Evolutionary conservation across 1,140 invertebrate genomes (phyloP), one percentile per base, ranked within the genome.

Genomic region (Hyles vespertilio): DNA sequence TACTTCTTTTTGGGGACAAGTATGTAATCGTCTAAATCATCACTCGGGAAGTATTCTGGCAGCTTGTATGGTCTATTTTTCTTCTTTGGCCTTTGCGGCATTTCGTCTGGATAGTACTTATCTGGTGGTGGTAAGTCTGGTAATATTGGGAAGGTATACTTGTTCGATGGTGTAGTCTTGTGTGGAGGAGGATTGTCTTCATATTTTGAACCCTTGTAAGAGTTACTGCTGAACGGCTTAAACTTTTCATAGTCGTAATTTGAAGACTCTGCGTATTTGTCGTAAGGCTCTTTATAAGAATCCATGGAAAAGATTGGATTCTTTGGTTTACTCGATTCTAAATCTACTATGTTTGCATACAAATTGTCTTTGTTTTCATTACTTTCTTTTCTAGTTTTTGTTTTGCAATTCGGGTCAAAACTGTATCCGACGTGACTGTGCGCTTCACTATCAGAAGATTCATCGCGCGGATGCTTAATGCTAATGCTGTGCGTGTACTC

Each of bases 1-100:
- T 70, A 64, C 61, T 88, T 88, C 63, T 78, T 86, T 56, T 88
- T 88, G 32, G 82, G 85, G 11, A 85, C 83, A 51, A 85, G 67
- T 58, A 84, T 68, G 58, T 84, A 85, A 58, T 88, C 84, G 62
- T 81, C 80, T 36, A 80, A 56, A 52, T 87, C 72, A 34, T 84
- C 81, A 46, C 48, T 63, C 32, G 63, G 48, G 32, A 75, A 73
- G 44, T 72, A 70, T 32, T 68, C 70, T 49, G 54, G 46, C 3
- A 46, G 22, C 9, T 81, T 88, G 43, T 73, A 61, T 6, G 79
- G 83, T 12, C 76, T 86, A 56, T 56, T 32, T 50, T 84, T 86
- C 67, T 83, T 86, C 61, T 85, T 88, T 2, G 81, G 79, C n/a
- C 79, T 67, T 11, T 67, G 51, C 9, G 74, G 72, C 36, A 67